Evolutionary conservation across 2,888 invertebrate genomes (phyloP).

Genomic region (Calameuta filiformis): DNA sequence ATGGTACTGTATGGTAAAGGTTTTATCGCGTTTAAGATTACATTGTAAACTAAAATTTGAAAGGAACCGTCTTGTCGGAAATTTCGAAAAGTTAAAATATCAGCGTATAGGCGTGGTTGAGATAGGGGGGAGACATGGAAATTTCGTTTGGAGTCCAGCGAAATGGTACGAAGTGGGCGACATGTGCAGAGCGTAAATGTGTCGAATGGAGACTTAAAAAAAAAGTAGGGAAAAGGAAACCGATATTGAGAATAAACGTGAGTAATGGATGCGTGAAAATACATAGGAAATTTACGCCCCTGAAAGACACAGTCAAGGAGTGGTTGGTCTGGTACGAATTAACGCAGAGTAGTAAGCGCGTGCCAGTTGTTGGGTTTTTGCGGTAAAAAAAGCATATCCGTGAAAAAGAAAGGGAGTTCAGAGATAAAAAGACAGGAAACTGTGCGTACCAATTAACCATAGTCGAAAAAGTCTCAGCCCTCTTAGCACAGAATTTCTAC

Average conservation of each 20-base stretch:
- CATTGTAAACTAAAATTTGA: not conserved
- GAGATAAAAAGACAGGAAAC: conserved; percentile 12
- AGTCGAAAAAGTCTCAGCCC: not conserved
- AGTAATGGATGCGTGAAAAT: not conserved
- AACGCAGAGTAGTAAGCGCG: conserved; percentile 32
- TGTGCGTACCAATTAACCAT: conserved; percentile 21
- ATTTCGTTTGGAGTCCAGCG: not conserved
- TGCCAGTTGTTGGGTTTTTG: conserved; percentile 27
- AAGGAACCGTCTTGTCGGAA: not conserved
- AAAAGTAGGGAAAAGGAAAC: conserved; percentile 1
- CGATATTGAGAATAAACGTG: not conserved
- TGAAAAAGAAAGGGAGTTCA: conserved; percentile 14
- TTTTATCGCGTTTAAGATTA: not conserved
- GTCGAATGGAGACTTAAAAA: conserved; percentile 6
- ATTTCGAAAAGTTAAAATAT: not conserved
- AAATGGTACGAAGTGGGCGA: conserved; percentile 11
- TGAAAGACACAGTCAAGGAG: not conserved
- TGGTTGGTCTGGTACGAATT: conserved; percentile 41
- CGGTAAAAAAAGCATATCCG: conserved; percentile 7
- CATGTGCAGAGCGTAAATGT: conserved; percentile 20
- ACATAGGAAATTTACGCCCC: not conserved
- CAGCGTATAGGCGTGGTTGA: conserved; percentile 25
- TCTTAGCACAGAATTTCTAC: no score
- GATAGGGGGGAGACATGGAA: conserved; percentile 20
- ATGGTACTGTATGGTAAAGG: not conserved